Evolutionary conservation across 2,888 invertebrate species (phyloP), one percentile per base, ranked within the genome.

Genomic region (Conops quadrifasciatus): DNA sequence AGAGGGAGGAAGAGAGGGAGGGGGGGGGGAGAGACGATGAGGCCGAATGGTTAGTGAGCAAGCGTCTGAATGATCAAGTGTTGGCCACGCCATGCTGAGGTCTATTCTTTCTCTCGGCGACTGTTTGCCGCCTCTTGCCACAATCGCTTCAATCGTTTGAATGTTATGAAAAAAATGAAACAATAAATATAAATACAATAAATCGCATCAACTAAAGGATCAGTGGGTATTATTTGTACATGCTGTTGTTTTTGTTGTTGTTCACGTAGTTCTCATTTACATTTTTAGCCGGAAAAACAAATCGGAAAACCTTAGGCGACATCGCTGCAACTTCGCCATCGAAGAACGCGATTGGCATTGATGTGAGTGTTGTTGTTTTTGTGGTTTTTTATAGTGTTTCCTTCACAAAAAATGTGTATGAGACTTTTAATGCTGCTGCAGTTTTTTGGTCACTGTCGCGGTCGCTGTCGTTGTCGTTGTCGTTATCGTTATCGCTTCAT

Each of bases 201-300:
- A 60, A 60, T 15, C 28, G 13, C 24, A 43, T 30, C n/a, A 24
- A 56, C 26, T 21, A 11, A 15, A 13, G 1, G 24, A 19, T 7
- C 30, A 53, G 16, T 51, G 15, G 53, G 21, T 15, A 11, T 53
- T 19, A 30, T 26, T 51, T 36, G n/a, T 28, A 28, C 15, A 28
- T 36, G 36, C 36, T 9, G 5, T 7, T 36, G 36, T 36, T 36
- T 36, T 36, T 36, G 36, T 36, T 36, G 36, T 9, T 36, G 4
- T 30, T 43, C 26, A 13, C 21, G 30, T 28, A 24, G 7, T 67
- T 59, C 49, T 49, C 68, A 60, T 68, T 68, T 68, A 60, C 68
- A 68, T 68, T 60, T 68, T 68, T 28, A 47, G 45, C 58, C 21
- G 28, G 30, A 65, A 65, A 65, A 51, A 30, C 5, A 24, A 28